Conservation (phyloP, 2,888 invertebrate genomes). For the Drosophila trichaetosa region DNA sequence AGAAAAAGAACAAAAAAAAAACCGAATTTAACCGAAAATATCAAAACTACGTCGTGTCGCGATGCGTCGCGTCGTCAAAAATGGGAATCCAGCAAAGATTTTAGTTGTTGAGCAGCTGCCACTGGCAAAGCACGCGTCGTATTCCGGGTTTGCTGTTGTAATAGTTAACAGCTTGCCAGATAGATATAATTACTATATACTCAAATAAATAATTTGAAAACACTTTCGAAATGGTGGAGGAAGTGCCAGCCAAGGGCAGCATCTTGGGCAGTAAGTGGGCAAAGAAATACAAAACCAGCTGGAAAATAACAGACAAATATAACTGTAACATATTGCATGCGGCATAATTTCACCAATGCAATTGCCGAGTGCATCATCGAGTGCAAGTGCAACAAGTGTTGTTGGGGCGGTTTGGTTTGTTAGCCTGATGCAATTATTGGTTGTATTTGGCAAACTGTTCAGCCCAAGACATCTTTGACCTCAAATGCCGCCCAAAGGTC, state of each 20-base stretch:
- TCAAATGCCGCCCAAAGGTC: slow-evolving; percentile 62
- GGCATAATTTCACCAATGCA: slow-evolving; percentile 50
- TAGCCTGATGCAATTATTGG: slow-evolving; percentile 39
- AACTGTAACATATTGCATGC: slow-evolving; percentile 8
- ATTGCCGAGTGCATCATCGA: slow-evolving; percentile 51
- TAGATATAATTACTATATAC: background rate
- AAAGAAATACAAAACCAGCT: background rate
- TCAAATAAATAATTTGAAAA: slow-evolving; percentile 17
- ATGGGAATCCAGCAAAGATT: slow-evolving; percentile 34
- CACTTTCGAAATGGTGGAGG: slow-evolving; percentile 84
- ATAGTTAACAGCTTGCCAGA: background rate
- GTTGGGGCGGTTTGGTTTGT: background rate
- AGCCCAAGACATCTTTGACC: slow-evolving; percentile 57
- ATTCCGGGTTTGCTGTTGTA: slow-evolving; percentile 21
- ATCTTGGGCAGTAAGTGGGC: slow-evolving; percentile 87
- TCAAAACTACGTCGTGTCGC: slow-evolving; percentile 31
- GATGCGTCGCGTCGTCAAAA: slow-evolving; percentile 26
- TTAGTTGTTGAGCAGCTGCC: slow-evolving; percentile 77
- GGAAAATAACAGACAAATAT: background rate
- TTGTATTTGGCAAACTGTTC: slow-evolving; percentile 11
- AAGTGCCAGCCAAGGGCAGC: slow-evolving; percentile 87
- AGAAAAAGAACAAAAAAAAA: slow-evolving; percentile 10
- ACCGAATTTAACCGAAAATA: slow-evolving; percentile 49
- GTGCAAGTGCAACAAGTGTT: slow-evolving; percentile 72
- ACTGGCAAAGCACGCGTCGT: slow-evolving; percentile 62